A percentile compares a stretch with the other conserved stretches of the same genome.
These are phyloP conservation scores for Anomalospiza imberbis DNA, from an alignment of 2,797 vertebrate genomes.

Conservation along the genomic window DNA sequence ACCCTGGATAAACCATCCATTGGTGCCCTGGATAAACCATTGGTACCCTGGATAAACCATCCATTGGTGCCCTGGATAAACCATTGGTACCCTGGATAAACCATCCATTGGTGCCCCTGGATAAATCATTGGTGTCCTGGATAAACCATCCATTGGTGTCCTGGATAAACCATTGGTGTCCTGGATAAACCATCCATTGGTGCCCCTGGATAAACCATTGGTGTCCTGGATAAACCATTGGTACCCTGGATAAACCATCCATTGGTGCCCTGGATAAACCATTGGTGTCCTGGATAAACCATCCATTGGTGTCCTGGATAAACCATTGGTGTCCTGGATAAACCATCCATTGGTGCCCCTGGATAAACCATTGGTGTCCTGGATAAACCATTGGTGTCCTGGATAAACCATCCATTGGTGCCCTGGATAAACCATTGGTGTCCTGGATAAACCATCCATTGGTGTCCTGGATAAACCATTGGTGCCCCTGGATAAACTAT, in stretches of 20 bases:
- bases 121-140: background rate
- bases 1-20: background rate
- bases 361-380: too few species aligned
- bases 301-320: too few species aligned
- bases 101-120: background rate
- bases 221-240: background rate
- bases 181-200: background rate
- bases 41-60: too few species aligned
- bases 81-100: background rate
- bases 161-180: too few species aligned
- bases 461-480: background rate
- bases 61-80: background rate
- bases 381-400: background rate
- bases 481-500: too few species aligned
- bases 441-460: too few species aligned
- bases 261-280: too few species aligned
- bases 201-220: background rate
- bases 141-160: too few species aligned
- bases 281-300: background rate
- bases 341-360: too few species aligned
- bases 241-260: too few species aligned
- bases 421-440: background rate
- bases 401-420: background rate
- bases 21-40: background rate
- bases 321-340: too few species aligned